phyloP scores from a whole-genome alignment of 2,888 invertebrate species.

The Cephus runcator region DNA sequence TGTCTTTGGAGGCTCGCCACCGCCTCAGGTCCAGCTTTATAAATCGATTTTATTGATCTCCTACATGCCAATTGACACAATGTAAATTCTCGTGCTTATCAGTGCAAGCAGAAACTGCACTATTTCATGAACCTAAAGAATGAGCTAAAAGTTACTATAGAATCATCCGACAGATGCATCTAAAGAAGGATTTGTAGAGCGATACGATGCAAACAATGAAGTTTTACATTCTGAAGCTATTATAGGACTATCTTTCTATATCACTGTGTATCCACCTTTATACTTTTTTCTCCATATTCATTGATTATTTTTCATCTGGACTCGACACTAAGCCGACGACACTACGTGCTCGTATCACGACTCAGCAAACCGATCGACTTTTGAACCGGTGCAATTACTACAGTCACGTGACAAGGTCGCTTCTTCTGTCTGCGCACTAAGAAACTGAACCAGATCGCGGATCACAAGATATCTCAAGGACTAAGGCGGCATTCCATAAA shows the following conservation, averaged over 20 bases:
- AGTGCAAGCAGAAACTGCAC: constrained; percentile 12
- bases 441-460: background rate
- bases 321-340: background rate
- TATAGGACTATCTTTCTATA: background rate
- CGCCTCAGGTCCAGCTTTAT: constrained; percentile 12
- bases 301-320: background rate
- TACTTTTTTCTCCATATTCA: background rate
- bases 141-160: background rate
- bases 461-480: background rate
- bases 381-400: background rate
- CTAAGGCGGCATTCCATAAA: background rate
- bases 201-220: background rate
- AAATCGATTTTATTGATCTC: background rate
- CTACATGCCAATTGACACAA: constrained; percentile 31
- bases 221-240: constrained; percentile 5
- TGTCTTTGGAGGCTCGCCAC: constrained; percentile 53
- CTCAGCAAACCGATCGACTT: background rate
- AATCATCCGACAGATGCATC: background rate
- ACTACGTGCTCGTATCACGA: background rate
- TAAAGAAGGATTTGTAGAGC: background rate
- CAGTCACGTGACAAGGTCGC: background rate
- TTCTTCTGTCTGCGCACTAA: background rate
- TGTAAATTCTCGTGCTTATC: constrained; percentile 37
- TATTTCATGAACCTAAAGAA: no score
- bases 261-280: constrained; percentile 1